Evolutionary conservation across 2,888 invertebrate genomes (phyloP).

Genomic region (Stenoptilia bipunctidactyla): DNA sequence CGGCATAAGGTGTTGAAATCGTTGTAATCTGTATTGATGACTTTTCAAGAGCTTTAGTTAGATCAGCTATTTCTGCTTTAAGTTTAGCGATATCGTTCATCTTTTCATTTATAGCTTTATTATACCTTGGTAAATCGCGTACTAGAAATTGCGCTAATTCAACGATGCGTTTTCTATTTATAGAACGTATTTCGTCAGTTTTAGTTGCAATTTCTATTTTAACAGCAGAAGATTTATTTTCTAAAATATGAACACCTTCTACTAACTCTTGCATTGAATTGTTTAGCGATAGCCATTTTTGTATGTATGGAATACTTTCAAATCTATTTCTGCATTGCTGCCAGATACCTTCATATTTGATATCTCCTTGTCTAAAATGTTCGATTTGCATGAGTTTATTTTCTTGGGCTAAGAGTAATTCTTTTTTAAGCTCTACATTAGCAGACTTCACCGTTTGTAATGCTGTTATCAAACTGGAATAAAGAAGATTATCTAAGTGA

Average conservation of each 20-base stretch:
- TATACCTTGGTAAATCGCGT: constrained; percentile 27
- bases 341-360: constrained; percentile 47
- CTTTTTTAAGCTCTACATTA: constrained; percentile 42
- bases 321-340: constrained; percentile 33
- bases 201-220: constrained; percentile 26
- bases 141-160: constrained; percentile 38
- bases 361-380: constrained; percentile 29
- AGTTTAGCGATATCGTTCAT: constrained; percentile 19
- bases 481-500: no score
- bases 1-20: neutral
- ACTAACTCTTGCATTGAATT: constrained; percentile 23
- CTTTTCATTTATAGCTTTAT: constrained; percentile 26
- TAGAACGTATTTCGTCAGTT: constrained; percentile 18
- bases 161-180: constrained; percentile 30
- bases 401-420: constrained; percentile 33
- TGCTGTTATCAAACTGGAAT: constrained; percentile 32
- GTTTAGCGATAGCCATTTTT: constrained; percentile 27
- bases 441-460: constrained; percentile 34
- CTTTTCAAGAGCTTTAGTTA: constrained; percentile 7
- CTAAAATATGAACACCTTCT: constrained; percentile 23
- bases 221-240: constrained; percentile 24
- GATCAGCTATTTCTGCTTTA: constrained; percentile 6
- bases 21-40: neutral
- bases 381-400: constrained; percentile 27
- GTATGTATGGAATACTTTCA: constrained; percentile 43